These are phyloP conservation scores for Hypselothyrea guttata DNA, from an alignment of 2,888 invertebrate species.

Conservation along the genomic window DNA sequence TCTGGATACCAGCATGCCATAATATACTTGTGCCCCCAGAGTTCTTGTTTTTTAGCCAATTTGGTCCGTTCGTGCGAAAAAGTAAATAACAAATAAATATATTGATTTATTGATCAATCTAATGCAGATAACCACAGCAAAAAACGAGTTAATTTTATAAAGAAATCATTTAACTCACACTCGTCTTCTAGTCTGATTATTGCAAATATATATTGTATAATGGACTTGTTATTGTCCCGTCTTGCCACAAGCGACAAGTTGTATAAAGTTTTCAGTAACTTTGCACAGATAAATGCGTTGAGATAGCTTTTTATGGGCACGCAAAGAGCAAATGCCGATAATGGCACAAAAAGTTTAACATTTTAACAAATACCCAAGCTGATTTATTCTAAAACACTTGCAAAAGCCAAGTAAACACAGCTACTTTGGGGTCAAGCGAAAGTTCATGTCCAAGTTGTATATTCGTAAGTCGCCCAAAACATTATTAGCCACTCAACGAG, in stretches of 20 bases:
- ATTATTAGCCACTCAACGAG: slow-evolving; percentile 40
- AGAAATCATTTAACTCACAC: not conserved
- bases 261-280: slow-evolving; percentile 29
- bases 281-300: slow-evolving; percentile 12
- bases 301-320: slow-evolving; percentile 23
- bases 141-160: slow-evolving; percentile 8
- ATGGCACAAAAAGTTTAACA: slow-evolving; percentile 40
- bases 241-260: slow-evolving; percentile 31
- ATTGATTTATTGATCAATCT: slow-evolving; percentile 29
- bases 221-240: not conserved
- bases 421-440: slow-evolving; percentile 36
- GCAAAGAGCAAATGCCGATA: slow-evolving; percentile 35
- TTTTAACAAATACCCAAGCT: slow-evolving; percentile 37
- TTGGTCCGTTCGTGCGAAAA: slow-evolving; percentile 16
- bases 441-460: slow-evolving; percentile 30
- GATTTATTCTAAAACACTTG: slow-evolving; percentile 29
- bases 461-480: slow-evolving; percentile 44
- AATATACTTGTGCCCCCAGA: not conserved
- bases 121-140: not conserved
- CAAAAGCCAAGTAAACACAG: not conserved
- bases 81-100: slow-evolving; percentile 28
- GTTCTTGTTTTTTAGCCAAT: slow-evolving; percentile 27
- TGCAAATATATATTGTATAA: slow-evolving; percentile 9
- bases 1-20: not conserved
- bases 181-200: slow-evolving; percentile 3